Conservation (phyloP, 2,797 vertebrate species). For the Cryptoprocta ferox region DNA sequence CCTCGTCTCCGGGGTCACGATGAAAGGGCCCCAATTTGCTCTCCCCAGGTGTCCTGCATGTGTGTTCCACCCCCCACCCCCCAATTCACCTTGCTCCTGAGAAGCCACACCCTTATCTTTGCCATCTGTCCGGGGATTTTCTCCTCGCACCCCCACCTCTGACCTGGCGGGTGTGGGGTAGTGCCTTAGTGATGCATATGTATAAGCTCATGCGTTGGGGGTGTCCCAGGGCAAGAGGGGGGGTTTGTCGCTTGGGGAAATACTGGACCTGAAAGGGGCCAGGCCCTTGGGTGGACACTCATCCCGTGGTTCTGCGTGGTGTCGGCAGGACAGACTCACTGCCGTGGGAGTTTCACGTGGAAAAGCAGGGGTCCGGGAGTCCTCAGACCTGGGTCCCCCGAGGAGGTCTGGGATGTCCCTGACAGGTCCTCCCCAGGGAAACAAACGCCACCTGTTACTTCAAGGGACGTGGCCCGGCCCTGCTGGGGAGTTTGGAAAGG, state of each 20-base stretch:
- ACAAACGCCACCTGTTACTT: neutral
- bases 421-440: neutral
- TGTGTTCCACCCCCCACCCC: neutral
- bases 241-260: neutral
- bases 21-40: neutral
- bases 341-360: fast-evolving
- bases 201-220: neutral
- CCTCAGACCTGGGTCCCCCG: neutral
- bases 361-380: neutral
- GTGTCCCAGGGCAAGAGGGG: too few species aligned
- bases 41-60: too few species aligned
- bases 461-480: neutral
- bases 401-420: neutral
- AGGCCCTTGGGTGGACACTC: neutral
- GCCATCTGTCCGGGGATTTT: neutral
- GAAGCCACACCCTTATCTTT: neutral
- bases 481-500: neutral
- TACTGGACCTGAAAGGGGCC: neutral
- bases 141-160: neutral
- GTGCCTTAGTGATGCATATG: fast-evolving
- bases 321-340: neutral
- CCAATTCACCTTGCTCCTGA: neutral
- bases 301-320: neutral
- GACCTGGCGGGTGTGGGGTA: fast-evolving
- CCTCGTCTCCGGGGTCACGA: neutral